Percentiles rank a stretch among this genome's conserved stretches.
These are phyloP conservation scores for Echiichthys vipera DNA, from an alignment of 2,797 vertebrate genomes.

Conservation along the genomic window DNA sequence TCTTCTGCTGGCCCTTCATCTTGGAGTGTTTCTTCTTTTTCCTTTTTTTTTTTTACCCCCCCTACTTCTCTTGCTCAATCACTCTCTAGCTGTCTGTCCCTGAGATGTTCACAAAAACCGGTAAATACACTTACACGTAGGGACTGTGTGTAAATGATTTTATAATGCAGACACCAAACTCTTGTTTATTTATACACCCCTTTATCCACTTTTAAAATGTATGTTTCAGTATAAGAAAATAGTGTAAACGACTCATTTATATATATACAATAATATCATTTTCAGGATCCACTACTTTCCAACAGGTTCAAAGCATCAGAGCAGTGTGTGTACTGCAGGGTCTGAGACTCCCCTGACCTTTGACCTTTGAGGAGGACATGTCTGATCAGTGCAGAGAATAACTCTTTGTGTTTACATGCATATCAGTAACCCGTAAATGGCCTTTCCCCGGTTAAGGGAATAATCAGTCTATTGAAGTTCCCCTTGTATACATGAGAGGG, in stretches of 20 bases:
- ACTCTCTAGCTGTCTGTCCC: constrained; percentile 33
- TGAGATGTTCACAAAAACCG: not conserved
- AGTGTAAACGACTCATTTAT: not conserved
- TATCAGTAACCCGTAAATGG: too few relatives aligned
- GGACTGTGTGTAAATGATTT: not conserved
- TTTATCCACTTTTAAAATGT: not conserved
- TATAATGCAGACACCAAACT: not conserved
- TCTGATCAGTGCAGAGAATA: not conserved
- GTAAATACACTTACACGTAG: not conserved
- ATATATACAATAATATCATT: accelerated
- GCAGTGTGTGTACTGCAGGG: constrained; percentile 12
- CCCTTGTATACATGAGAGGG: too few relatives aligned
- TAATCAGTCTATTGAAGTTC: too few relatives aligned
- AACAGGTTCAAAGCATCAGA: constrained; percentile 8
- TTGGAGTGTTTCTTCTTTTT: constrained; percentile 70
- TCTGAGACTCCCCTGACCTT: constrained; percentile 55
- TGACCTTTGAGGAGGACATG: constrained; percentile 38
- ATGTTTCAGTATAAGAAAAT: not conserved
- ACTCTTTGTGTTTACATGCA: too few relatives aligned
- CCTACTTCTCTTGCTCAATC: constrained; percentile 32
- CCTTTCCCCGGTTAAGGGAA: too few relatives aligned
- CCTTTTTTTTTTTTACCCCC: constrained; percentile 15
- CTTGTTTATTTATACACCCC: not conserved
- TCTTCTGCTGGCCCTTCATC: constrained; percentile 87
- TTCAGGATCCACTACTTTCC: too few relatives aligned